Evolutionary conservation across 2,113 vertebrate genomes (phyloP).

Genomic region (Caracal caracal): DNA sequence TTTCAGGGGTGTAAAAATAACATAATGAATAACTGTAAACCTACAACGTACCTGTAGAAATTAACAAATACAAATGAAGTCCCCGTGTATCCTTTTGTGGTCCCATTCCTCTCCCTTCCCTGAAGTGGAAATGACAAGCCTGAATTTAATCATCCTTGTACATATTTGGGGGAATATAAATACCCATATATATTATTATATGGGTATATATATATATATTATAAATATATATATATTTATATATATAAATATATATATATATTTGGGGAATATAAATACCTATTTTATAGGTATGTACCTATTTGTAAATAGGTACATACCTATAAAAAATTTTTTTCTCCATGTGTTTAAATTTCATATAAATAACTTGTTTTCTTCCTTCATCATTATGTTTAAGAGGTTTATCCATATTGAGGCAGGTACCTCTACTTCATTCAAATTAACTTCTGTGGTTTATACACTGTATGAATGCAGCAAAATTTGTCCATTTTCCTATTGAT

Average conservation of each 20-base stretch:
- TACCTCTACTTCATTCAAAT: constrained; percentile 5
- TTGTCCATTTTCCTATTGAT: not conserved
- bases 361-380: constrained; percentile 24
- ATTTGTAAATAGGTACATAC: not conserved
- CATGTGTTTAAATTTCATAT: not conserved
- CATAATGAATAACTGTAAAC: not conserved
- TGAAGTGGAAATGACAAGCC: not conserved
- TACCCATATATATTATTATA: too few species aligned
- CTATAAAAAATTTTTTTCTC: not conserved
- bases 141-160: not conserved
- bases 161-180: constrained; percentile 5
- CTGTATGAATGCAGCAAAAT: not conserved
- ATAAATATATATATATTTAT: too few species aligned
- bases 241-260: constrained; percentile 10
- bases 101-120: not conserved
- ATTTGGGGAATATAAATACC: constrained; percentile 23
- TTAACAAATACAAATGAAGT: constrained; percentile 22
- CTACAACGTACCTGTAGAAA: constrained; percentile 23
- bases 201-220: too few species aligned
- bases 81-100: not conserved
- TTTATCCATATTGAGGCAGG: not conserved
- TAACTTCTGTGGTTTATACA: not conserved
- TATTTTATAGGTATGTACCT: not conserved
- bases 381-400: not conserved
- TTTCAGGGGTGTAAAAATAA: constrained; percentile 27